Evolutionary conservation across 92 coral and sea anemone genomes (phyloP), one percentile per base, ranked within the genome.

Genomic region (Ricordea florida): DNA sequence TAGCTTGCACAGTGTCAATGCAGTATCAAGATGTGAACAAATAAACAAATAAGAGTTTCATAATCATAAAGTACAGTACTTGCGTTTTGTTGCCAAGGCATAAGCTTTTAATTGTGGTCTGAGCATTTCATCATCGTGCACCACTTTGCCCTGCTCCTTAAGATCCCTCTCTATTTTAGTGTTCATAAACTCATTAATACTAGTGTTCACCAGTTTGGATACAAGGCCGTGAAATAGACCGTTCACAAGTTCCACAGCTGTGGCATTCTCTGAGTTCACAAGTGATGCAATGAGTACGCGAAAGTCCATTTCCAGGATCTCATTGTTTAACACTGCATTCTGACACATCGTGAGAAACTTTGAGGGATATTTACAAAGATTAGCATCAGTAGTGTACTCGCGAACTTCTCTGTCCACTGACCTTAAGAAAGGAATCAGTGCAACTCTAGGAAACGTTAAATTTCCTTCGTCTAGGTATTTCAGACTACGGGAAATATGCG

Each of bases 341-440:
- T 56, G 85, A 30, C 78, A 79, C 69, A 79, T 59, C 3, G n/a
- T 70, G 9, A 57, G 9, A 55, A 79, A 57, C 43, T 79, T 67
- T 1, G 34, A 21, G 5, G 26, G 78, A 27, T 79, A 79, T 37
- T 30, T 56, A 21, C 32, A 37, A 4, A 79, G 47, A 45, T 79
- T 79, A 10, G 36, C 16, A 10, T 79, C 78, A 1, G 17, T 55
- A 2, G 69, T 27, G 34, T 52, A 57, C 17, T 55, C 59, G 1
- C 78, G 40, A 22, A 68, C 78, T 24, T 79, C 38, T 3, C 26
- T 34, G 32, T 79, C 78, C 2, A 79, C 85, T 47, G 52, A 26
- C 17, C 69, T 42, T 5, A 79, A 16, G 31, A 67, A 79, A 2
- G 62, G 41, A 0, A 67, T 28, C 17, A 79, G 35, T 34, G 67